phyloP scores from a whole-genome alignment of 2,888 invertebrate genomes.

The Patella caerulea region DNA sequence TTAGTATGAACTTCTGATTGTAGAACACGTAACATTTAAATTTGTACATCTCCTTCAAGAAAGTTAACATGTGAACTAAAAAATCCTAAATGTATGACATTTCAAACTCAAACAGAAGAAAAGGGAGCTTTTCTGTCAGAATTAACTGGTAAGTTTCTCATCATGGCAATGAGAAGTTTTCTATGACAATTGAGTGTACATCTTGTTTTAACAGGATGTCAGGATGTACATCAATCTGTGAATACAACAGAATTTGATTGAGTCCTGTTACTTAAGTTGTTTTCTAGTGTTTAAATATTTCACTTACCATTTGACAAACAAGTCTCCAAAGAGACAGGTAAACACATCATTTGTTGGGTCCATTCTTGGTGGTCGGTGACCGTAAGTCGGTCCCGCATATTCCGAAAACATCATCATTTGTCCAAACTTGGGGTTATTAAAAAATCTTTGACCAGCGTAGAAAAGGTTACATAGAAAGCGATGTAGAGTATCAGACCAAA shows the following conservation, averaged over 20 bases:
- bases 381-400: slow-evolving; percentile 43
- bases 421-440: background rate
- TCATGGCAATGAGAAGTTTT: too few relatives aligned
- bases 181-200: too few relatives aligned
- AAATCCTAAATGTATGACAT: too few relatives aligned
- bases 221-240: background rate
- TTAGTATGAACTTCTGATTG: too few relatives aligned
- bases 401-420: slow-evolving; percentile 54
- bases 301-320: slow-evolving; percentile 66
- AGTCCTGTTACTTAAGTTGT: background rate
- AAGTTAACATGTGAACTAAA: too few relatives aligned
- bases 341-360: slow-evolving; percentile 64
- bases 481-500: background rate
- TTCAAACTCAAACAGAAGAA: too few relatives aligned
- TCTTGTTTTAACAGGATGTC: slow-evolving; percentile 8
- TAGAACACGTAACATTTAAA: too few relatives aligned
- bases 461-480: background rate
- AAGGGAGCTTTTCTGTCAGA: too few relatives aligned
- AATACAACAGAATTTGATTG: background rate
- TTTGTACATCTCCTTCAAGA: too few relatives aligned
- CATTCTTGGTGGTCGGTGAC: slow-evolving; percentile 46
- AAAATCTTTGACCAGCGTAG: background rate
- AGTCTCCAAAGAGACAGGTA: slow-evolving; percentile 63
- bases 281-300: background rate
- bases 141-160: too few relatives aligned